Base-by-base conservation (phyloP, 2,888 invertebrate genomes). In the Limenitis camilla region DNA sequence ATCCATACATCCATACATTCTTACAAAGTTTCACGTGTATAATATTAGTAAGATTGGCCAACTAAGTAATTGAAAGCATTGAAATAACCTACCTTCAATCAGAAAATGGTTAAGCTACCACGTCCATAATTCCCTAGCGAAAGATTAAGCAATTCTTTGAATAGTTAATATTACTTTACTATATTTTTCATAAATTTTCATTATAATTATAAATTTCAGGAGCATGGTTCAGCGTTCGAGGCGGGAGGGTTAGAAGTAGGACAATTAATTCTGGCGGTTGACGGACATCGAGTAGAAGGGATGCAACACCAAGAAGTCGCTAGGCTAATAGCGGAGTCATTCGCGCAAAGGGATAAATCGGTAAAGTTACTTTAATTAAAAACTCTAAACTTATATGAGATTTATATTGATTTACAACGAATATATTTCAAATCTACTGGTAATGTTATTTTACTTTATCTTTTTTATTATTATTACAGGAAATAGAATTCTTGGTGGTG, bases 221-320 rank as follows among this genome's bases (percentile, higher is more conserved):
- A 96, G 84, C 95, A 96, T 78, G 98, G 98, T 49, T 96, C 97
- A 55, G 98, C 98, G 40, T 95, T 92, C 78, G 94, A 94, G 75
- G 96, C 96, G 42, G 97, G 96, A 39, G 96, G 96, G 55, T 88
- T 98, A 62, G 95, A 96, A 81, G 96, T 97, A 61, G 98, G 98
- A 54, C 97, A 98, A 85, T 89, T 97, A 62, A 96, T 98, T 71
- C 89, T 98, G 62, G 96, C 96, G 78, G 95, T 96, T 63, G 95
- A 96, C 77, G 96, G 96, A 59, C 91, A 91, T 74, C 88, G 91
- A 53, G 92, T 93, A 54, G 91, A 92, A 75, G 94, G 95, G 53
- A 88, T 96, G 76, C 93, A 93, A 68, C 96, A 96, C 79, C 94
- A 94, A 84, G 95, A 96, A 70, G 96, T 96, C 56, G 98, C 97